Evolutionary conservation across 2,113 vertebrate species (phyloP).

Genomic region (Hippocampus barbouri): DNA sequence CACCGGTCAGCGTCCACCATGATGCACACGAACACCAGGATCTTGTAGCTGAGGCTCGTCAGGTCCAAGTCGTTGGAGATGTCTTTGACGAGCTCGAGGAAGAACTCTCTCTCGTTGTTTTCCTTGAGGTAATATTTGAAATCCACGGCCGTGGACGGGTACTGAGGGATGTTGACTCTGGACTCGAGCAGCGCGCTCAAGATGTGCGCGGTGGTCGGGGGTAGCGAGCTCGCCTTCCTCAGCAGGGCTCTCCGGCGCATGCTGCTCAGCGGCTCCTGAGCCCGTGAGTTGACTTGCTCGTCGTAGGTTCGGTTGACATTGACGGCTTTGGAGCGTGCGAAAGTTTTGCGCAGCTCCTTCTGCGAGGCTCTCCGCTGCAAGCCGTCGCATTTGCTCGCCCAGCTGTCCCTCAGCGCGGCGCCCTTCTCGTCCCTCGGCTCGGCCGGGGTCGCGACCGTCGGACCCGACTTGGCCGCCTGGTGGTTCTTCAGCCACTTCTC

Average conservation of each 20-base stretch:
- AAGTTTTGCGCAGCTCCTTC: conserved; percentile 92
- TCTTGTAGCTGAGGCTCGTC: conserved; percentile 94
- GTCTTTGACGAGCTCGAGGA: conserved; percentile 97
- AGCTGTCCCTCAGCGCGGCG: conserved; percentile 67
- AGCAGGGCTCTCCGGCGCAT: conserved; percentile 88
- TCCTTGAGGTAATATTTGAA: conserved; percentile 95
- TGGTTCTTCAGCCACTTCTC: conserved; percentile 90
- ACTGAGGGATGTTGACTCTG: conserved; percentile 94
- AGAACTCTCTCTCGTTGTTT: conserved; percentile 92
- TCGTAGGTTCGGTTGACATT: conserved; percentile 95
- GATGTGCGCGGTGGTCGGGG: conserved; percentile 92
- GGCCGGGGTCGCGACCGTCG: conserved; percentile 32
- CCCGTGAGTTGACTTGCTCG: conserved; percentile 86
- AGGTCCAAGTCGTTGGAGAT: conserved; percentile 97
- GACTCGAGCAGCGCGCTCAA: conserved; percentile 95
- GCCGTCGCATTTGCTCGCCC: conserved; percentile 73
- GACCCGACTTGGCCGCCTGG: conserved; percentile 59
- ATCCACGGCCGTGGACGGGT: conserved; percentile 91
- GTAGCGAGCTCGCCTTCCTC: conserved; percentile 93
- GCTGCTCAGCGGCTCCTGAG: conserved; percentile 91
- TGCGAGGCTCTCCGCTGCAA: conserved; percentile 86
- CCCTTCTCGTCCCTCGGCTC: conserved; percentile 62
- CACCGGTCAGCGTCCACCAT: conserved; percentile 96
- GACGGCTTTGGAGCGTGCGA: conserved; percentile 92
- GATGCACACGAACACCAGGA: conserved; percentile 95